phyloP scores from a whole-genome alignment of 35 echinoderm and acorn worm genomes.

The Lytechinus pictus region DNA sequence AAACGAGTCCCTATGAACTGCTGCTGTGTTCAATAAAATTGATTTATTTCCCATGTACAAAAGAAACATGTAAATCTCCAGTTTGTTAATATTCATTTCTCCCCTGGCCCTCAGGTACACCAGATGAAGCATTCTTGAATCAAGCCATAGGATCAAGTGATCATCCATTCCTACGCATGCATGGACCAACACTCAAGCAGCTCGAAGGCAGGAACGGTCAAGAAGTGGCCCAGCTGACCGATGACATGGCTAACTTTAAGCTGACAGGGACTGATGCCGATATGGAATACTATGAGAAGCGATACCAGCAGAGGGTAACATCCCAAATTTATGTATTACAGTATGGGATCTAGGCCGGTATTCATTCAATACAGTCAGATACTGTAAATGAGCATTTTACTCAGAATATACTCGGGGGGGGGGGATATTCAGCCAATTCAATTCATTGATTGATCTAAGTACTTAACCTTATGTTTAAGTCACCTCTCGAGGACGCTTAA shows the following conservation, averaged over 20 bases:
- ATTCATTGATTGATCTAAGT: too few species aligned
- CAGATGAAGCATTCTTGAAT: slow-evolving; percentile 81
- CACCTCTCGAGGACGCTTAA: too few species aligned
- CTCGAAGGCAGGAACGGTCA: slow-evolving; percentile 52
- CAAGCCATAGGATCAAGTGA: slow-evolving; percentile 78
- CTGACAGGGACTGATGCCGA: slow-evolving; percentile 86
- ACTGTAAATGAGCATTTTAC: too few species aligned
- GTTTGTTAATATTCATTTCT: background rate
- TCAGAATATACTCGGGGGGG: too few species aligned
- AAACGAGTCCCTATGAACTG: too few species aligned
- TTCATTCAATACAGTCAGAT: too few species aligned
- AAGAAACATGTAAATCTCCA: too few species aligned
- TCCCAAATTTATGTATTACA: background rate
- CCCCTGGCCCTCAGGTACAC: slow-evolving; percentile 55
- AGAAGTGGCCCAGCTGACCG: slow-evolving; percentile 61
- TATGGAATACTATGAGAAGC: slow-evolving; percentile 98
- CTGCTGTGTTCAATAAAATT: too few species aligned
- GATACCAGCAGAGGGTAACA: slow-evolving; percentile 95
- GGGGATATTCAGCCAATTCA: too few species aligned
- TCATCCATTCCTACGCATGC: slow-evolving; percentile 95
- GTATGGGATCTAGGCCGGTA: too few species aligned
- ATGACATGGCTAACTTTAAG: slow-evolving; percentile 76
- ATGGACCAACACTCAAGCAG: slow-evolving; percentile 63
- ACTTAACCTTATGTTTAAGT: too few species aligned
- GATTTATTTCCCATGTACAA: too few species aligned